Base-by-base conservation (phyloP, 2,113 vertebrate species). In the Fregetta grallaria region DNA sequence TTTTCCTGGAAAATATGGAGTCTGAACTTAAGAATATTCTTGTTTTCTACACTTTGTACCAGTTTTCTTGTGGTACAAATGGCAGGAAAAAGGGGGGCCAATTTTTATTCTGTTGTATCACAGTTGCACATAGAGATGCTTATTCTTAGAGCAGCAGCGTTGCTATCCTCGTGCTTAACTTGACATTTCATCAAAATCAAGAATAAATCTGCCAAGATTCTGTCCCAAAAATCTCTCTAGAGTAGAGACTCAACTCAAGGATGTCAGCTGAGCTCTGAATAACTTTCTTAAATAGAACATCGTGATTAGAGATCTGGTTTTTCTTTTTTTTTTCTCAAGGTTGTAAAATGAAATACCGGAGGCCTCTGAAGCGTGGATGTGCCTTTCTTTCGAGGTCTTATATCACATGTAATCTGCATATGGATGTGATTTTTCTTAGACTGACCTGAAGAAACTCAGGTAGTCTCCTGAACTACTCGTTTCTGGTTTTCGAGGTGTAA, bases 151-250 rank as follows among this genome's bases (percentile, higher is more conserved):
- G 87, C 68, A 94, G 73, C 65, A 71, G 22, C 15, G 16, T 84
- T 95, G 86, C 55, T 77, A 20, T 77, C 83, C 76, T 94, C 3
- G 10, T 74, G 75, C n/a, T 73, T 92, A 50, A 59, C 80, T 80
- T 96, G 94, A 96, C 80, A 91, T 91, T 92, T 96, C 80, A 76
- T 84, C 79, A 86, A 49, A 86, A 88, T 94, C 50, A 66, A 91
- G 91, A 92, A 95, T 88, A 95, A 91, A 94, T 77, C 89, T 89
- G 86, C 61, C 95, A 94, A 89, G 72, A 84, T 66, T 73, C 63
- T 55, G 42, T 92, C 93, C 56, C 89, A 34, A 91, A 88, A 84
- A 67, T 42, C 83, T 84, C 34, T 75, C 34, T 58, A 58, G 73
- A 84, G 56, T 74, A 89, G 93, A 89, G 93, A 32, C 61, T 71